These are phyloP conservation scores for Tympanuchus pallidicinctus DNA, from an alignment of 2,113 vertebrate genomes.

Conservation along the genomic window DNA sequence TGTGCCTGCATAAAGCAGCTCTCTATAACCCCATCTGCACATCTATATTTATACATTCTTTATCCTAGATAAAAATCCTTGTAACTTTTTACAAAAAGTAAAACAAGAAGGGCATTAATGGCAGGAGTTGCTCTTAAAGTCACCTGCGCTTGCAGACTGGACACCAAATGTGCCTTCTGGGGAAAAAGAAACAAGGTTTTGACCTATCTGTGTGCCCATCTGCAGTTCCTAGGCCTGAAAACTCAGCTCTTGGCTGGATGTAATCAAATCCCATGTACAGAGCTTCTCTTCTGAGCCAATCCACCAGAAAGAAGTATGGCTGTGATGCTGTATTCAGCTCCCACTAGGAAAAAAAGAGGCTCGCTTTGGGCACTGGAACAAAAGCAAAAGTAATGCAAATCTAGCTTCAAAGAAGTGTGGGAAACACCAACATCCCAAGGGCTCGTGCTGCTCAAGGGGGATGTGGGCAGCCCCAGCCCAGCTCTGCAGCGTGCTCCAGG, in stretches of 20 bases:
- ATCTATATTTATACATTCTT: background rate
- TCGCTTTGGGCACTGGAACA: background rate
- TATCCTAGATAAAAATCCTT: background rate
- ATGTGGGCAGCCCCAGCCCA: background rate
- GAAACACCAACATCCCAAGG: background rate
- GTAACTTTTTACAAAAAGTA: background rate
- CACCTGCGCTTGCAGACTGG: background rate
- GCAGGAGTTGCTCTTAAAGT: background rate
- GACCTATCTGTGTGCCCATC: background rate
- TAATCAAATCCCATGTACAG: background rate
- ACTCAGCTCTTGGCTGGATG: background rate
- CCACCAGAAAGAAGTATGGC: background rate
- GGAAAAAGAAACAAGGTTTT: background rate
- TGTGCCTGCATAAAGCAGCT: slow-evolving; percentile 37
- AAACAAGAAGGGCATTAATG: background rate
- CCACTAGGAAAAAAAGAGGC: background rate
- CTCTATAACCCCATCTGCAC: slow-evolving; percentile 31
- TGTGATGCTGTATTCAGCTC: background rate
- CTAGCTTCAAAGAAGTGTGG: slow-evolving; percentile 30
- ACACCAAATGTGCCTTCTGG: background rate
- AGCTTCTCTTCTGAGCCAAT: background rate
- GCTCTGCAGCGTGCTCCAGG: background rate
- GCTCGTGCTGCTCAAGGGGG: background rate
- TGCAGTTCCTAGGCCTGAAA: background rate
- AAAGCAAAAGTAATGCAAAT: slow-evolving; percentile 50